These are phyloP conservation scores for Rostratula benghalensis DNA, from an alignment of 2,113 vertebrate genomes.

Conservation along the genomic window DNA sequence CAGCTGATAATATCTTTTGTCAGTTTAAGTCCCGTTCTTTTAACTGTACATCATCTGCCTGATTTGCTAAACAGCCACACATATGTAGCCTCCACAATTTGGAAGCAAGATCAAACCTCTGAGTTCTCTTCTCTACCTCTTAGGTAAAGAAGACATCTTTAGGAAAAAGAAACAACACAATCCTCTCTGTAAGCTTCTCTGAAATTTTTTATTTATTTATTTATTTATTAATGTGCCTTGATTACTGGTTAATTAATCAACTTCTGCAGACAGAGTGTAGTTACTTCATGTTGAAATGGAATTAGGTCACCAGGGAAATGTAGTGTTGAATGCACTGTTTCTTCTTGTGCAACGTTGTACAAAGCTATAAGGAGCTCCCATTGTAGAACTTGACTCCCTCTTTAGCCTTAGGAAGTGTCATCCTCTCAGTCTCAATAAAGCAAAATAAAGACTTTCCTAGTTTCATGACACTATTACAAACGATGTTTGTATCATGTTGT, in stretches of 20 bases:
- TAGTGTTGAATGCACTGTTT: not conserved
- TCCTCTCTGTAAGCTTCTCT: not conserved
- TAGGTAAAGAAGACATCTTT: not conserved
- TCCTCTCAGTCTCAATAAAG: not conserved
- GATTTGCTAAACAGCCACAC: not conserved
- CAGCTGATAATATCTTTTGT: not conserved
- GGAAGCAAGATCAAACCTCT: not conserved
- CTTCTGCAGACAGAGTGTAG: not conserved
- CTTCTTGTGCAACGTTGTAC: not conserved
- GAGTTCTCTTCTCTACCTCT: not conserved
- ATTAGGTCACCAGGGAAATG: not conserved
- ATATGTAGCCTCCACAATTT: fast-evolving
- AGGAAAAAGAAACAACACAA: not conserved
- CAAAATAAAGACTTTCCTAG: not conserved
- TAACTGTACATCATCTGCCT: not conserved
- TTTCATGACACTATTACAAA: not conserved
- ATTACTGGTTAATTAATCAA: not conserved
- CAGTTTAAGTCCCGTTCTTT: not conserved
- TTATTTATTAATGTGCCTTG: not conserved
- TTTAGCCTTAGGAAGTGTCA: not conserved
- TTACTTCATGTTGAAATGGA: not conserved
- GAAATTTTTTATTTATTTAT: not conserved
- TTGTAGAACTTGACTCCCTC: not conserved
- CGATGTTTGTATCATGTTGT: not conserved
- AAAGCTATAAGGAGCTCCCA: not conserved